Percentiles rank a stretch among this genome's conserved stretches.
Evolutionary conservation across 2,113 vertebrate genomes (phyloP).

Genomic region (Marcusenius ussheri): DNA sequence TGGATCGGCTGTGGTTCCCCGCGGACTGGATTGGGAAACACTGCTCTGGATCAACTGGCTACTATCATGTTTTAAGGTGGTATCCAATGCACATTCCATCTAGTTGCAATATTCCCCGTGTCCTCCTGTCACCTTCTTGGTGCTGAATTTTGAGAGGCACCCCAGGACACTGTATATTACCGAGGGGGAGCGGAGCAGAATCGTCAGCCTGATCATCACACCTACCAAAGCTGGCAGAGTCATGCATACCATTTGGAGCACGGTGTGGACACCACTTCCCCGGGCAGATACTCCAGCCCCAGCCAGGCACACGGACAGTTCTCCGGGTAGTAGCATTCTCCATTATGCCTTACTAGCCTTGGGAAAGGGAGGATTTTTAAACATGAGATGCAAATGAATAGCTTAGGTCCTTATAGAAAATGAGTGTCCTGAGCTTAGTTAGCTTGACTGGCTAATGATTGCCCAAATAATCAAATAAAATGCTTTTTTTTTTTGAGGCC

Average conservation of each 20-base stretch:
- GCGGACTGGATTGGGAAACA: background rate
- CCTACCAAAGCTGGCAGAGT: background rate
- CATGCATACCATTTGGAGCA: slow-evolving; percentile 84
- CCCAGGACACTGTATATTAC: background rate
- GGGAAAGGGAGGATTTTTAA: slow-evolving; percentile 26
- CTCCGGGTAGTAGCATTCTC: slow-evolving; percentile 87
- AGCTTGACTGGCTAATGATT: background rate
- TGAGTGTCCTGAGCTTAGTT: background rate
- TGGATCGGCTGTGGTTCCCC: background rate
- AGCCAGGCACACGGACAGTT: slow-evolving; percentile 94
- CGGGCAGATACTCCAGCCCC: slow-evolving; percentile 88
- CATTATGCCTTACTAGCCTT: slow-evolving; percentile 87
- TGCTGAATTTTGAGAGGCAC: background rate
- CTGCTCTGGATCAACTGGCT: background rate
- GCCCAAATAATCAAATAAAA: background rate
- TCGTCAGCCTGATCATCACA: background rate
- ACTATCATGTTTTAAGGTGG: background rate
- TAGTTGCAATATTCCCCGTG: background rate
- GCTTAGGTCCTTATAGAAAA: background rate
- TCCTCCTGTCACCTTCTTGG: background rate
- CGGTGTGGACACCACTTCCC: slow-evolving; percentile 82
- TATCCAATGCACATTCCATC: background rate
- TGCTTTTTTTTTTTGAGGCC: background rate
- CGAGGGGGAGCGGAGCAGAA: background rate
- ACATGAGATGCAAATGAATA: background rate